Conservation (phyloP, 92 coral and sea anemone species). For the Siderastrea radians region DNA sequence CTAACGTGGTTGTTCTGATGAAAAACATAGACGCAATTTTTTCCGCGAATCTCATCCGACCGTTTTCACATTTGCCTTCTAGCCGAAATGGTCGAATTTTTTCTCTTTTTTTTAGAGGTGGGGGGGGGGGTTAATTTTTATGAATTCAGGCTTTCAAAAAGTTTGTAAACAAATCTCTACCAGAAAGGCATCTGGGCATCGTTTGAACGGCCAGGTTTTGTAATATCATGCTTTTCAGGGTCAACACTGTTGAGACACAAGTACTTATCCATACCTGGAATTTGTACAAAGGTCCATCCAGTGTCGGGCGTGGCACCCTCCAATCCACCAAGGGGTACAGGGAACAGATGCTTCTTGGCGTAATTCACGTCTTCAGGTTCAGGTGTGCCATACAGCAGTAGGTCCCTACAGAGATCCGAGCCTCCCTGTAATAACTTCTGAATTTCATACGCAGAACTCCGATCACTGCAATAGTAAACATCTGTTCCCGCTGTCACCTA, state of each 20-base stretch:
- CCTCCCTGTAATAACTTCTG: slow-evolving; percentile 81
- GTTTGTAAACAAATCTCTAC: no score
- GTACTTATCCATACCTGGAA: slow-evolving; percentile 77
- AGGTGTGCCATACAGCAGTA: slow-evolving; percentile 84
- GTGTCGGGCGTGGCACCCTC: slow-evolving; percentile 91
- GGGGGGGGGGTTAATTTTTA: no score
- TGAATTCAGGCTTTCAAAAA: no score
- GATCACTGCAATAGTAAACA: slow-evolving; percentile 91
- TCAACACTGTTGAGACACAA: neutral
- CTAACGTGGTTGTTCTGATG: no score
- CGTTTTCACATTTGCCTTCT: no score
- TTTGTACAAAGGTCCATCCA: slow-evolving; percentile 97
- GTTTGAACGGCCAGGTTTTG: no score
- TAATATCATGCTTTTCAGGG: no score
- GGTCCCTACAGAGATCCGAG: slow-evolving; percentile 73
- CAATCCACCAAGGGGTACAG: slow-evolving; percentile 90
- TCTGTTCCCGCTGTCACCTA: slow-evolving; percentile 90
- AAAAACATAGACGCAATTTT: no score
- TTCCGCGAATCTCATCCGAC: no score
- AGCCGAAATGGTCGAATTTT: no score
- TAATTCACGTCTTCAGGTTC: slow-evolving; percentile 68
- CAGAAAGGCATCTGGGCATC: no score
- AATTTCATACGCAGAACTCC: slow-evolving; percentile 92
- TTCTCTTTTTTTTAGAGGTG: no score
- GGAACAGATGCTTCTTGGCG: slow-evolving; percentile 81